These are phyloP conservation scores for Platichthys stellatus DNA, from an alignment of 2,113 vertebrate genomes.

Conservation along the genomic window DNA sequence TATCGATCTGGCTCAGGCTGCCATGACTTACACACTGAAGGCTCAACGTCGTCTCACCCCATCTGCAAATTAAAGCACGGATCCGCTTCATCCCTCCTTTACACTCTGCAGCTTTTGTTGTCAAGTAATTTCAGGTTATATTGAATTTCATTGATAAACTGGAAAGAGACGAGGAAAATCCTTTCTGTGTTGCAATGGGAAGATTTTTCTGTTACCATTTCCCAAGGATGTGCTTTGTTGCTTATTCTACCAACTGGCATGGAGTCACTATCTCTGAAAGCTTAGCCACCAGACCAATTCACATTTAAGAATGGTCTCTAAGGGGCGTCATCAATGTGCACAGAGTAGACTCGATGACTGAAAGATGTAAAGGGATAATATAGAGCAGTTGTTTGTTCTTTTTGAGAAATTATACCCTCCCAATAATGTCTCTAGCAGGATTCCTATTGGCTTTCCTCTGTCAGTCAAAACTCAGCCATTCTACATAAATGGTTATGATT, in stretches of 20 bases:
- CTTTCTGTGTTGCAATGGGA: constrained; percentile 4
- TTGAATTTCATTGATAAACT: too few relatives aligned
- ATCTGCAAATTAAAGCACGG: constrained; percentile 32
- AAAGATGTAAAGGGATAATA: too few relatives aligned
- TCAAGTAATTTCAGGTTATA: too few relatives aligned
- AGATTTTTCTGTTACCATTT: constrained; percentile 3
- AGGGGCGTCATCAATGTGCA: background rate
- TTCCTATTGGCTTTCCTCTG: too few relatives aligned
- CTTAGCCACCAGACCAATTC: background rate
- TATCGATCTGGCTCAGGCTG: constrained; percentile 64
- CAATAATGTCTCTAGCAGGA: too few relatives aligned
- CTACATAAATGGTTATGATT: too few relatives aligned
- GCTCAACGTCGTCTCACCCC: constrained; percentile 51
- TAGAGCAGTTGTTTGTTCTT: too few relatives aligned
- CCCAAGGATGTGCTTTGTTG: background rate
- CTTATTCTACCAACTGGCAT: background rate
- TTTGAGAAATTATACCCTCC: too few relatives aligned
- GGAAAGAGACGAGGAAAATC: background rate
- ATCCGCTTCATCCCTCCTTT: constrained; percentile 21
- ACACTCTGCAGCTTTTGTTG: background rate
- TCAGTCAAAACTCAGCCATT: too few relatives aligned
- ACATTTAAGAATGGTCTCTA: too few relatives aligned
- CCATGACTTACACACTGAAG: constrained; percentile 20
- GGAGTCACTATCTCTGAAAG: background rate
- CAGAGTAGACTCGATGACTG: background rate